These are phyloP conservation scores for Cynopterus brachyotis DNA, from an alignment of 2,113 vertebrate species.

Conservation along the genomic window DNA sequence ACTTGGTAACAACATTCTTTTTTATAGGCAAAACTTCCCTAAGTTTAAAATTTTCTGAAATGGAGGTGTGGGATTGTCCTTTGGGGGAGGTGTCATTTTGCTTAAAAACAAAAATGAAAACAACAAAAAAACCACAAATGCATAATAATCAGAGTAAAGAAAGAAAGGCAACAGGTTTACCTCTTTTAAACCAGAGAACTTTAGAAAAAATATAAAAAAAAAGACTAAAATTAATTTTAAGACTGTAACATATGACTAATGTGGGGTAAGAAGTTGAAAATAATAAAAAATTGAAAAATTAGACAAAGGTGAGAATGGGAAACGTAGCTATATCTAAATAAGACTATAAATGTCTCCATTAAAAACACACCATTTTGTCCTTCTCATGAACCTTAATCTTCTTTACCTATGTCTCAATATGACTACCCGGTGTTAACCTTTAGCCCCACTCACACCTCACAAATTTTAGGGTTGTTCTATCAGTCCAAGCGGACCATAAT, in stretches of 20 bases:
- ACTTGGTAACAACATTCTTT: neutral
- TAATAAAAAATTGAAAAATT: neutral
- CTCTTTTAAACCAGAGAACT: neutral
- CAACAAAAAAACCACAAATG: neutral
- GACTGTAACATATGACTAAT: neutral
- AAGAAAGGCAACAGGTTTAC: neutral
- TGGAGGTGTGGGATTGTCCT: neutral
- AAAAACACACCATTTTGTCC: neutral
- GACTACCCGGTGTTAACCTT: neutral
- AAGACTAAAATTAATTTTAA: slow-evolving; percentile 24
- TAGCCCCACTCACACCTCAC: neutral
- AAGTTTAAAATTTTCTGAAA: neutral
- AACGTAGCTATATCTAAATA: neutral
- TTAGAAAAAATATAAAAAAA: neutral
- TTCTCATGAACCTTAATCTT: neutral
- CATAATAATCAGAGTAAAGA: neutral
- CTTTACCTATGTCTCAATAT: neutral
- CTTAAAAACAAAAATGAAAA: neutral
- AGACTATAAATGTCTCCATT: neutral
- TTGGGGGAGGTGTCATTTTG: neutral
- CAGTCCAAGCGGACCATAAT: neutral
- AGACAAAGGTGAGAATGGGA: neutral
- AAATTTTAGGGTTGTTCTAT: neutral
- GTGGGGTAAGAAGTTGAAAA: neutral
- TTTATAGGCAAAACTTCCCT: neutral